Percentiles rank a stretch among this genome's conserved stretches.
phyloP scores from a whole-genome alignment of 2,113 vertebrate genomes.

The Phrynosoma blainvillii region DNA sequence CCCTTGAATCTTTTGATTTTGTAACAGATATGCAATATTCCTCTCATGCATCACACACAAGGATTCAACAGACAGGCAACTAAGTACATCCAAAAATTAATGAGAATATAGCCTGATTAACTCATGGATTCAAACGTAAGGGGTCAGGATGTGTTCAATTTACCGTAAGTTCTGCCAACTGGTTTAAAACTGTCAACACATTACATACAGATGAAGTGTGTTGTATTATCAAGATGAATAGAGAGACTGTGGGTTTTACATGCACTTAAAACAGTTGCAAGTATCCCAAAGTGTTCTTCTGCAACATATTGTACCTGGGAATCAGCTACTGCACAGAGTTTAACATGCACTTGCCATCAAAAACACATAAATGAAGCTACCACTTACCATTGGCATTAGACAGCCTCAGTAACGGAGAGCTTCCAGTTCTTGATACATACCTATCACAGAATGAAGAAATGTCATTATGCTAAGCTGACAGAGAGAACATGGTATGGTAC shows the following conservation, averaged over 20 bases:
- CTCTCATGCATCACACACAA: not conserved
- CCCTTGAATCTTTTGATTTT: not conserved
- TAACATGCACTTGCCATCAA: not conserved
- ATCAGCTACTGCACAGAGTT: not conserved
- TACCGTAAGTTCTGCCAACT: too few relatives aligned
- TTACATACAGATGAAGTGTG: too few relatives aligned
- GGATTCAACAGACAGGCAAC: not conserved
- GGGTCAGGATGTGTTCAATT: not conserved
- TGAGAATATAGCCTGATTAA: not conserved
- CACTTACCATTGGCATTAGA: not conserved
- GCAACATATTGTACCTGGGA: not conserved
- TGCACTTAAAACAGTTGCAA: not conserved
- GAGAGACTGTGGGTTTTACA: not conserved
- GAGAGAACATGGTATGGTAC: too few relatives aligned
- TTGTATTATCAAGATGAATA: not conserved
- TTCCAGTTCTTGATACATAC: not conserved
- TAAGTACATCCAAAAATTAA: not conserved
- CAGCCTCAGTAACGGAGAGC: not conserved
- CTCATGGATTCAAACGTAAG: not conserved
- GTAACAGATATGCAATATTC: not conserved
- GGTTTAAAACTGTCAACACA: not conserved
- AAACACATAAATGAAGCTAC: not conserved
- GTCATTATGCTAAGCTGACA: not conserved
- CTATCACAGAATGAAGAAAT: not conserved
- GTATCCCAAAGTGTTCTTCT: not conserved